These are phyloP conservation scores for Arenaria interpres DNA, from an alignment of 2,113 vertebrate genomes.

Conservation along the genomic window DNA sequence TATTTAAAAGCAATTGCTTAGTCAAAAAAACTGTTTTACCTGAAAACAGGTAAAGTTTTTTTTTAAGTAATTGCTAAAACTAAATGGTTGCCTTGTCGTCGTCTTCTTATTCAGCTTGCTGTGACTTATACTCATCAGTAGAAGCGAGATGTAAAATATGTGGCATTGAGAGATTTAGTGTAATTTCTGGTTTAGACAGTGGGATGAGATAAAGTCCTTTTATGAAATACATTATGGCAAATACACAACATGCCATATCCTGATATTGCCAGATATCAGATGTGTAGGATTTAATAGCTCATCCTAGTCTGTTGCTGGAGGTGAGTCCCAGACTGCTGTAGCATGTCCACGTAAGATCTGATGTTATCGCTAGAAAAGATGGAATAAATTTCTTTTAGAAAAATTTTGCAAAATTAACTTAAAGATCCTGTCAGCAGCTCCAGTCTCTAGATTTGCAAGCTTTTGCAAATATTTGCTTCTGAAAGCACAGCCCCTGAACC, in stretches of 20 bases:
- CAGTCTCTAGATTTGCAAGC: not conserved
- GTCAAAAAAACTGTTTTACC: not conserved
- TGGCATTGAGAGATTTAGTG: not conserved
- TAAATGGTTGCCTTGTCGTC: not conserved
- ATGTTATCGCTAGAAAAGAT: constrained; percentile 22
- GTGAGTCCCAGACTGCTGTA: not conserved
- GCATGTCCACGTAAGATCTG: constrained; percentile 14
- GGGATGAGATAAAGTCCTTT: not conserved
- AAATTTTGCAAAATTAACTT: not conserved
- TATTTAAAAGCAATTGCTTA: not conserved
- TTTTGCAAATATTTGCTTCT: not conserved
- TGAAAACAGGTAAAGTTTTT: not conserved
- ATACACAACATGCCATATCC: not conserved
- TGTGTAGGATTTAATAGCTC: not conserved
- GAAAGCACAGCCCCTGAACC: not conserved
- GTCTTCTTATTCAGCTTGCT: not conserved
- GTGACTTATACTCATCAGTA: not conserved
- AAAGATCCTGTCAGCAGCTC: not conserved
- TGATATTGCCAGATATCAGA: not conserved
- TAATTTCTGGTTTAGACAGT: not conserved
- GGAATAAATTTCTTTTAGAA: constrained; percentile 10
- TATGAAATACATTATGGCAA: not conserved
- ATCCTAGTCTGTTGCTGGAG: not conserved
- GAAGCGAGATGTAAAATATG: not conserved
- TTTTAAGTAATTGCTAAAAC: not conserved